Evolutionary conservation across 2,113 vertebrate species (phyloP), one percentile per base, ranked within the genome.

Genomic region (Myrmecophaga tridactyla): DNA sequence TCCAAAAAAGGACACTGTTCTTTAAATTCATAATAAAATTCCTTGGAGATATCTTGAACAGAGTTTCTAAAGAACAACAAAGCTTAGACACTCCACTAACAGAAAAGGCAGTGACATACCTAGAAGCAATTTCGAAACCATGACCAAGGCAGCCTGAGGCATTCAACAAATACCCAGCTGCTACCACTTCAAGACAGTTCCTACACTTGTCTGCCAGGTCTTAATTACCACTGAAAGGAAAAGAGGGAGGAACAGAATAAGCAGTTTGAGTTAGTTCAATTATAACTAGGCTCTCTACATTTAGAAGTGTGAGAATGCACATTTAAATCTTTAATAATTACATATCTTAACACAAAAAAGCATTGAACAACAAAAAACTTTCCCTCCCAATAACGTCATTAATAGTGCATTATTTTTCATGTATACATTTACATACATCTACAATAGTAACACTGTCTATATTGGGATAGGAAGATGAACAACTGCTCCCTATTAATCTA

Each of bases 101-200:
- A 58, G 53, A 72, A 56, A 43, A 43, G 53, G 0, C 15, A 86
- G 36, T 36, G 93, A 76, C 46, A 93, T 65, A 56, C 6, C 56
- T 53, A 87, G 70, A 94, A 93, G 76, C 62, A 94, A 88, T 77
- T 76, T 96, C 73, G 76, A 94, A 93, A 34, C 80, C 67, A 93
- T 39, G 41, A 77, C 41, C 41, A 62, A 94, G 29, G 25, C 48
- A 62, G 4, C 39, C 53, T 41, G 53, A 53, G 73, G 76, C 31
- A 94, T 87, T 92, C 56, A 58, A 75, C 41, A 81, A 92, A 94
- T 36, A 36, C 51, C 11, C 81, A 65, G 65, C 25, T 65, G 75
- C 20, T 94, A 31, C 31, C 67, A 39, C 63, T 88, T 86, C 7
- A 41, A 48, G 39, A 7, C 53, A n/a, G 53, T 92, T 93, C 43